Conservation (phyloP, 53 echinoderm and acorn worm species). For the Echinometra lucunter region DNA sequence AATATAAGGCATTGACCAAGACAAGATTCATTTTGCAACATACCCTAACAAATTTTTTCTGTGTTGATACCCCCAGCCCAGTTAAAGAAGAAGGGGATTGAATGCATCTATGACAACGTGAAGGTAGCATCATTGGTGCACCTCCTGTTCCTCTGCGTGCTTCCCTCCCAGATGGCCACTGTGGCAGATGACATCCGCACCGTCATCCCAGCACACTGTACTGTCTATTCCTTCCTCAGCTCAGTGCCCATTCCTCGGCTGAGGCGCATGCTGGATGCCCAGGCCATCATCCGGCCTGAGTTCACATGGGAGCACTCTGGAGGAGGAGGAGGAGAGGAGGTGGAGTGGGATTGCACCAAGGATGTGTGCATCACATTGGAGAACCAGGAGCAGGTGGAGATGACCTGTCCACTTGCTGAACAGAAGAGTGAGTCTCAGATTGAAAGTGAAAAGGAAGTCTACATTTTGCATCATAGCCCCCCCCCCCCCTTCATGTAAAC, state of each 20-base stretch:
- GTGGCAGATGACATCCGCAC: constrained; percentile 87
- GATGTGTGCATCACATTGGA: constrained; percentile 89
- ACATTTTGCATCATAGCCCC: no score
- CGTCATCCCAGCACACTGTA: constrained; percentile 73
- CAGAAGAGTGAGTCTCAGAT: background rate
- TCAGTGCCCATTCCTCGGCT: constrained; percentile 86
- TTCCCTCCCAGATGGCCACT: constrained; percentile 90
- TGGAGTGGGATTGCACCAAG: constrained; percentile 79
- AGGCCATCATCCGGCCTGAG: constrained; percentile 84
- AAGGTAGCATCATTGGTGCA: constrained; percentile 80
- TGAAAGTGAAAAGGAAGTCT: no score
- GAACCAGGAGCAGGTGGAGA: constrained; percentile 87
- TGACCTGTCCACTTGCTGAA: constrained; percentile 87
- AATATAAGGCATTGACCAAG: no score
- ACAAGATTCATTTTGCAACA: no score
- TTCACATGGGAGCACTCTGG: constrained; percentile 71
- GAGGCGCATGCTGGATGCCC: constrained; percentile 57
- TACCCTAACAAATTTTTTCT: no score
- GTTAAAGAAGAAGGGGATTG: constrained; percentile 80
- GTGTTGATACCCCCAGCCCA: constrained; percentile 57
- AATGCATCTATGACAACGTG: constrained; percentile 85
- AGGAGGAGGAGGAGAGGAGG: background rate
- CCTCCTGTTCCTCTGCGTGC: constrained; percentile 89
- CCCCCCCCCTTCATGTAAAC: no score
- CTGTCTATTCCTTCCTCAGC: constrained; percentile 90